Evolutionary conservation across 2,888 invertebrate species (phyloP).

Genomic region (Epinotia brunnichana): DNA sequence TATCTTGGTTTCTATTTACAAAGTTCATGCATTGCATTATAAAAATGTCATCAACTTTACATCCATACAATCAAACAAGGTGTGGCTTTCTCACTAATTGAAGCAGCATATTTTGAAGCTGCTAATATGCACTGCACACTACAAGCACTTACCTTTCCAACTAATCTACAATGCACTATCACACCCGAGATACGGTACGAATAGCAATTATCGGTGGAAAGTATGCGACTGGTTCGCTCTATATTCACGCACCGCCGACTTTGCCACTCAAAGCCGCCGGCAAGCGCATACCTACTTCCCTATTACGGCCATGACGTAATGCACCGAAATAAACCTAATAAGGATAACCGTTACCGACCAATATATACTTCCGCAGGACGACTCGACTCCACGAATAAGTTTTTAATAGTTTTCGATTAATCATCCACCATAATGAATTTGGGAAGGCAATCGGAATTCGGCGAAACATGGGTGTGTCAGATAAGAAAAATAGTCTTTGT

Average conservation of each 20-base stretch:
- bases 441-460: conserved; percentile 56
- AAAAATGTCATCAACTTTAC: background rate
- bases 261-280: conserved; percentile 45
- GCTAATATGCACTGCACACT: conserved; percentile 11
- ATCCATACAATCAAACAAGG: conserved; percentile 22
- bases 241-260: conserved; percentile 61
- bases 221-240: conserved; percentile 51
- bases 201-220: conserved; percentile 46
- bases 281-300: conserved; percentile 53
- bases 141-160: conserved; percentile 29
- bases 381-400: conserved; percentile 44
- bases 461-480: conserved; percentile 78
- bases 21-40: background rate
- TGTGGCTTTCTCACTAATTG: conserved; percentile 11
- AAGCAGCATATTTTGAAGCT: conserved; percentile 10
- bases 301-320: conserved; percentile 78
- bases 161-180: conserved; percentile 39
- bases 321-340: conserved; percentile 81
- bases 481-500: conserved; percentile 52
- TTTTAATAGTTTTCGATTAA: conserved; percentile 11
- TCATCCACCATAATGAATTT: conserved; percentile 46
- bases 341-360: conserved; percentile 63
- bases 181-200: conserved; percentile 41
- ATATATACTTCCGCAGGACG: conserved; percentile 58
- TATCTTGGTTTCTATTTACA: no score